A percentile compares a stretch with the other conserved stretches of the same genome.
phyloP scores from a whole-genome alignment of 2,113 vertebrate species.

The Cavia porcellus region DNA sequence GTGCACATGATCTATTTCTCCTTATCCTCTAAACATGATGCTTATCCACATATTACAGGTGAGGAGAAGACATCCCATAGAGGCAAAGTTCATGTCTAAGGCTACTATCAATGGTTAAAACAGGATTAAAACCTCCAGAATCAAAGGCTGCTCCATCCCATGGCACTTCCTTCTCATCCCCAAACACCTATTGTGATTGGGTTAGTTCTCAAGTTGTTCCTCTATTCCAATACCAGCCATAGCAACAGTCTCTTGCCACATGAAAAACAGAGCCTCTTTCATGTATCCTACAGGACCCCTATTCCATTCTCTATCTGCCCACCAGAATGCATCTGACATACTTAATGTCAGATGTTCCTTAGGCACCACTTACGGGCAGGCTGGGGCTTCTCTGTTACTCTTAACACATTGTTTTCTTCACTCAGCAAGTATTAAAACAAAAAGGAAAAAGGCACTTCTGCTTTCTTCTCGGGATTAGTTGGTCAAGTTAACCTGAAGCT shows the following conservation, averaged over 20 bases:
- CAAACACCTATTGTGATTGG: neutral
- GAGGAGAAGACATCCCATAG: neutral
- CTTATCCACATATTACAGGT: neutral
- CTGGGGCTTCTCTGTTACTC: neutral
- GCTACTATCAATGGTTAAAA: neutral
- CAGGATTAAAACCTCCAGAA: neutral
- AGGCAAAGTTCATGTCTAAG: neutral
- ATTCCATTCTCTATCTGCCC: neutral
- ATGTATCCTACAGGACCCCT: fast-evolving
- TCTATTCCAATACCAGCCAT: neutral
- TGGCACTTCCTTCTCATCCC: neutral
- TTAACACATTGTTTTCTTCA: neutral
- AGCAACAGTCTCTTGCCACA: neutral
- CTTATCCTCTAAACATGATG: neutral
- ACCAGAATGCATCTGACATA: neutral
- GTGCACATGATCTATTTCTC: neutral
- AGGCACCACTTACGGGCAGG: neutral
- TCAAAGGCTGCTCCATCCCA: neutral
- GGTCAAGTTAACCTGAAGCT: neutral
- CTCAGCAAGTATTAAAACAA: neutral
- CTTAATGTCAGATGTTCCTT: neutral
- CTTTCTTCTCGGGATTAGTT: neutral
- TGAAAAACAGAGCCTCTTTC: neutral
- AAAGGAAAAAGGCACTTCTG: neutral
- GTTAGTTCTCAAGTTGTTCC: neutral